Evolutionary conservation across 2,888 invertebrate species (phyloP), one percentile per base, ranked within the genome.

Genomic region (Volucella inflata): DNA sequence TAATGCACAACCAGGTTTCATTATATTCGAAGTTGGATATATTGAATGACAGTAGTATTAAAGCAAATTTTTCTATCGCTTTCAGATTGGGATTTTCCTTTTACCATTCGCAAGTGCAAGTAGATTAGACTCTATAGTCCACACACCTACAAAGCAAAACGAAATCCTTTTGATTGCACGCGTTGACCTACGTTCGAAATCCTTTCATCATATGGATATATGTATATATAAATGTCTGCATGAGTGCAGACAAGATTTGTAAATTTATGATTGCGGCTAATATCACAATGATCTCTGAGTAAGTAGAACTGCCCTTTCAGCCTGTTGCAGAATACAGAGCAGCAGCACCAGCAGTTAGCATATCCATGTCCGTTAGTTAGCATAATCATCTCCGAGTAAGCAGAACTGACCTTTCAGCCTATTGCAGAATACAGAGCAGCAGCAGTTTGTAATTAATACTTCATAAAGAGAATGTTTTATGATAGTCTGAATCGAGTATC

Each of bases 391-490:
- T n/a, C n/a, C n/a, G n/a, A n/a, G n/a, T n/a, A 17, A 30, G 30
- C 44, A 44, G 40, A n/a, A 30, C 60, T 76, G 76, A 50, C 81
- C 59, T 77, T 71, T 65, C 59, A 82, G 82, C 82, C 82, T 82
- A 77, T 82, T 82, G 77, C 77, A 65, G 44, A 42, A 55, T 44
- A 59, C 12, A 51, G 11, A n/a, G 59, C 70, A 76, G 71, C 57
- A 70, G 36, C 68, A 48, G 46, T 16, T 17, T 48, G 53, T 81
- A n/a, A n/a, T n/a, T n/a, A 87, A 87, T 87, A 87, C 87, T 87
- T 87, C 87, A 87, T 87, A 87, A 87, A 80, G 80, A 80, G 81
- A 75, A 87, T 87, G 87, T 87, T 87, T 87, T 87, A 87, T 87
- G 83, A 59, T 76, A 65, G 53, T 51, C 38, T 84, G 70, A 59